phyloP scores from a whole-genome alignment of 2,888 invertebrate genomes.

The Torymus auratus region DNA sequence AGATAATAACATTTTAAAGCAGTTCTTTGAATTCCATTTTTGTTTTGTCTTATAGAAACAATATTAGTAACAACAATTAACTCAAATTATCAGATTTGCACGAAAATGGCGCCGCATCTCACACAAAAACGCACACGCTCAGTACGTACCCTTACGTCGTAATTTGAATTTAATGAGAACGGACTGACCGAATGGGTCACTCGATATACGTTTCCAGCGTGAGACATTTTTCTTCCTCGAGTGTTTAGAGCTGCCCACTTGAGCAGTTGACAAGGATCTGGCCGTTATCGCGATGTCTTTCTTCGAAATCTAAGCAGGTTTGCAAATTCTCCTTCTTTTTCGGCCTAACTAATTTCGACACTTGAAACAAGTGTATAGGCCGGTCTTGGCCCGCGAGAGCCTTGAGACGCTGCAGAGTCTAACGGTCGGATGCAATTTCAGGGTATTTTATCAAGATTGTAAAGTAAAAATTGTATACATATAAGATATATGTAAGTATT shows the following conservation, averaged over 20 bases:
- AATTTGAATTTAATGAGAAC: constrained; percentile 39
- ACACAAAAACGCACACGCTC: too few relatives aligned
- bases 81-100: too few relatives aligned
- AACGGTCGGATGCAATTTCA: constrained; percentile 15
- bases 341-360: constrained; percentile 38
- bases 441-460: too few relatives aligned
- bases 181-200: neutral
- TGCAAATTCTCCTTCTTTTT: constrained; percentile 33
- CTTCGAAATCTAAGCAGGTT: constrained; percentile 54
- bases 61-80: too few relatives aligned
- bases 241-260: constrained; percentile 37
- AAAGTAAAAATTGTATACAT: too few relatives aligned
- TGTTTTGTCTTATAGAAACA: too few relatives aligned
- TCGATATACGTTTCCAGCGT: constrained; percentile 36
- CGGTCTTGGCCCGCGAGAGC: neutral
- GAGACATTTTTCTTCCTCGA: constrained; percentile 28
- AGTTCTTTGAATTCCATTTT: too few relatives aligned
- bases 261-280: constrained; percentile 36
- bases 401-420: neutral
- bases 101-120: too few relatives aligned
- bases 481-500: too few relatives aligned
- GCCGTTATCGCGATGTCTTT: constrained; percentile 43
- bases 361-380: constrained; percentile 25
- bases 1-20: too few relatives aligned
- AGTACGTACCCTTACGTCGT: too few relatives aligned